A percentile compares a stretch with the other conserved stretches of the same genome.
Evolutionary conservation across 92 coral and sea anemone genomes (phyloP).

Genomic region (Anthopleura xanthogrammica): DNA sequence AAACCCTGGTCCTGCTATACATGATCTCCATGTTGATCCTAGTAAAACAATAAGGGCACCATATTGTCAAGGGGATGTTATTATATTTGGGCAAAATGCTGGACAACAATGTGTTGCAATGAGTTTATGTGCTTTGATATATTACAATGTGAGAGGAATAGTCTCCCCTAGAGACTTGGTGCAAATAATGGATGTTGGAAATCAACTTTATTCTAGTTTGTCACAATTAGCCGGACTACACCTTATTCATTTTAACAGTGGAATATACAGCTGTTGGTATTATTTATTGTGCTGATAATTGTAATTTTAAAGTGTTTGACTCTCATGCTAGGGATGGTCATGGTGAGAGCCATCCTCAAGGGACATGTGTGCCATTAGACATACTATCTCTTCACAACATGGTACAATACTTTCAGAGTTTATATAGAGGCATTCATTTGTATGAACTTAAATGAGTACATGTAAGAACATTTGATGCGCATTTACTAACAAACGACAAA

Average conservation of each 20-base stretch:
- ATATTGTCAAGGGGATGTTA: too few relatives aligned
- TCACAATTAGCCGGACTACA: constrained; percentile 45
- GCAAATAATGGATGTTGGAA: constrained; percentile 41
- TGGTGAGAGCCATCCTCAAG: too few relatives aligned
- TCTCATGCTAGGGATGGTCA: too few relatives aligned
- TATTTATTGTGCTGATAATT: too few relatives aligned
- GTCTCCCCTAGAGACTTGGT: constrained; percentile 20
- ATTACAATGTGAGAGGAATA: neutral
- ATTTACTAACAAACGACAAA: too few relatives aligned
- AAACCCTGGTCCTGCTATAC: too few relatives aligned
- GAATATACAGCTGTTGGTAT: constrained; percentile 1
- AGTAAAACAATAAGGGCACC: constrained; percentile 31
- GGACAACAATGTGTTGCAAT: too few relatives aligned
- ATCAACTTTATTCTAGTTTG: constrained; percentile 45
- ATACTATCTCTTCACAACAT: too few relatives aligned
- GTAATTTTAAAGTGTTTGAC: too few relatives aligned
- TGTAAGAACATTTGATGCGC: neutral
- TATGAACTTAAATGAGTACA: constrained; percentile 45
- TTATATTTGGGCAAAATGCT: too few relatives aligned
- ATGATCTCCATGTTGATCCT: constrained; percentile 22
- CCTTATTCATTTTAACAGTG: constrained; percentile 27
- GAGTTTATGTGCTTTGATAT: too few relatives aligned
- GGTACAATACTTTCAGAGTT: constrained; percentile 7
- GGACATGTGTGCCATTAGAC: too few relatives aligned
- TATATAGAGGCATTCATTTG: constrained; percentile 28